Evolutionary conservation across 2,797 vertebrate genomes (phyloP), one percentile per base, ranked within the genome.

Genomic region (Trematomus bernacchii): DNA sequence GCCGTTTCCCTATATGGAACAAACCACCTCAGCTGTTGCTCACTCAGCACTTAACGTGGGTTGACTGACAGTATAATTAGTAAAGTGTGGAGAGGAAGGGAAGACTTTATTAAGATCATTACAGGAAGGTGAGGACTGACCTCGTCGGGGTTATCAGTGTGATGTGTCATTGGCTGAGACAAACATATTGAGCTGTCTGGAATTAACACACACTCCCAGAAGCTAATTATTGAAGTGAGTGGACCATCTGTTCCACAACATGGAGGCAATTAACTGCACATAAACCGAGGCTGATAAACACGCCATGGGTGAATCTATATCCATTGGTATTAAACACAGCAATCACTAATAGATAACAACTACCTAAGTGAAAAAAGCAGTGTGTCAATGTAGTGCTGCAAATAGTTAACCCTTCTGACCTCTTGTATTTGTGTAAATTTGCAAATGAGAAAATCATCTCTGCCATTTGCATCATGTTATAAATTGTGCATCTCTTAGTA

Each of bases 181-280:
- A 64, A 76, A 84, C 76, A 77, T 74, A 83, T 74, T 75, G 69
- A 82, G 66, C 46, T 73, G 81, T 80, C 60, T 77, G 64, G 75
- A 82, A 81, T 84, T 82, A 79, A 75, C 80, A 54, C 18, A 54
- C 65, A 70, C 67, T 80, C 74, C 84, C 86, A 71, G 27, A 77
- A 73, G 81, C 72, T 84, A 80, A 78, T 81, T 12, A 84, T 67
- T 70, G 55, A 77, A 87, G 76, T 60, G 66, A 83, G 19, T 18
- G 23, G 54, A 71, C 85, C 88, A 91, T 93, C 90, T 92, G 91
- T 47, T 86, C 79, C 21, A 81, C 82, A 87, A 80, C 76, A 82
- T 76, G 77, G 73, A 81, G 68, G 77, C 73, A 85, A 92, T 91
- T 86, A 90, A 85, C 75, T 62, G 48, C 72, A 85, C 64, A 71